Conservation (phyloP, 2,888 invertebrate genomes). For the Aleiodes leptofemur region DNA sequence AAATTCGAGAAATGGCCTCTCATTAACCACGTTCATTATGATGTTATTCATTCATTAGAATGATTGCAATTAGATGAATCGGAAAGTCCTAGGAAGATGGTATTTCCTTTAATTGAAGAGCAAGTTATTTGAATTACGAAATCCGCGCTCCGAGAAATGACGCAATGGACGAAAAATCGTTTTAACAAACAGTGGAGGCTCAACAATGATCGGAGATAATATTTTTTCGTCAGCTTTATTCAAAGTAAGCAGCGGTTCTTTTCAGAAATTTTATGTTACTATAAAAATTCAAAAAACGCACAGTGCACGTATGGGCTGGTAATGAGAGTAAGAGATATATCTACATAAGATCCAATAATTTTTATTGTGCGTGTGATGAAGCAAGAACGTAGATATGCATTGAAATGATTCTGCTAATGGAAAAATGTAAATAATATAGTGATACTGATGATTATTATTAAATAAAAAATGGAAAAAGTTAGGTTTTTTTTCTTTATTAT, state of each 20-base stretch:
- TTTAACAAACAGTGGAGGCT: no score
- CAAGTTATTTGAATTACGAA: no score
- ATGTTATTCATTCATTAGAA: constrained; percentile 42
- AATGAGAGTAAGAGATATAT: constrained; percentile 16
- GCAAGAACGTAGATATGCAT: constrained; percentile 10
- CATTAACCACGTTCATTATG: constrained; percentile 46
- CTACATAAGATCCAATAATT: not conserved
- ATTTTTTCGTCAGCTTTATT: not conserved
- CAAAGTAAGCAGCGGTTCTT: not conserved
- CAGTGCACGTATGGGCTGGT: constrained; percentile 23
- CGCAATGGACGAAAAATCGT: no score
- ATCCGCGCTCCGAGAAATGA: no score
- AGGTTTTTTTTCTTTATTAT: no score
- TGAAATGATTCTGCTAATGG: constrained; percentile 12
- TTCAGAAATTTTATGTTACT: constrained; percentile 4
- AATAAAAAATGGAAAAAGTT: constrained; percentile 10
- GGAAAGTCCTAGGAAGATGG: constrained; percentile 29
- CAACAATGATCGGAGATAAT: not conserved
- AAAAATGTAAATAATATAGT: constrained; percentile 29
- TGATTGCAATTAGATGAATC: constrained; percentile 43
- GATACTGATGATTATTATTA: constrained; percentile 29
- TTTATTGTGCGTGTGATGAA: constrained; percentile 15
- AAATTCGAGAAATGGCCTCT: constrained; percentile 58
- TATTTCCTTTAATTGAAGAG: constrained; percentile 44
- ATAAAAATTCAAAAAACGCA: constrained; percentile 5